phyloP scores from a whole-genome alignment of 2,888 invertebrate species.

The Encarsia formosa region DNA sequence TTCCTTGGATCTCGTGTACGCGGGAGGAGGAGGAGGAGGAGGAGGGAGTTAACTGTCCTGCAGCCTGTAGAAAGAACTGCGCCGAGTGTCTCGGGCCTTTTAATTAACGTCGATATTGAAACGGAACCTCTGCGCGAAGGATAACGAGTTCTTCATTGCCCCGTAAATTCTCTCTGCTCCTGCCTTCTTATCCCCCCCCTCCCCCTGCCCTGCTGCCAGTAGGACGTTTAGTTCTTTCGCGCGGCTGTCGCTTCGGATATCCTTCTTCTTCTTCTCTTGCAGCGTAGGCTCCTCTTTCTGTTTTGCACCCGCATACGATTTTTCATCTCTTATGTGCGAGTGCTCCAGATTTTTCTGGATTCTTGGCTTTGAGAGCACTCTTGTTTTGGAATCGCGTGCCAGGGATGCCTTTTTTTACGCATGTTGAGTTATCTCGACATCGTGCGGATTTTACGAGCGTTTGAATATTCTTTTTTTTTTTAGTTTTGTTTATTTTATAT shows the following conservation, averaged over 20 bases:
- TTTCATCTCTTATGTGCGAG: too few relatives aligned
- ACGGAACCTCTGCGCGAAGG: slow-evolving; percentile 15
- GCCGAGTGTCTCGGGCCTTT: slow-evolving; percentile 24
- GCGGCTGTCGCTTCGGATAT: slow-evolving; percentile 9
- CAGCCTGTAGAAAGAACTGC: not conserved
- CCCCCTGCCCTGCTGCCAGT: not conserved
- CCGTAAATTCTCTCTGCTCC: slow-evolving; percentile 18
- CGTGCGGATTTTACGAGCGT: too few relatives aligned
- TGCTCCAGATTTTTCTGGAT: too few relatives aligned
- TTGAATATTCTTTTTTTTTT: too few relatives aligned
- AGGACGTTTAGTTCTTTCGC: too few relatives aligned
- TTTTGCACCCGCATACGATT: not conserved
- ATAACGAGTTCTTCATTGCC: slow-evolving; percentile 27
- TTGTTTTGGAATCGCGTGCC: too few relatives aligned
- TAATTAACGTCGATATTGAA: slow-evolving; percentile 32
- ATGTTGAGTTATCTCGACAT: too few relatives aligned
- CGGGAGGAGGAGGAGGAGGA: not conserved
- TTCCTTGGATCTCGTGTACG: not conserved
- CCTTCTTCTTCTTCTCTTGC: not conserved
- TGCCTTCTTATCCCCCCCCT: not conserved
- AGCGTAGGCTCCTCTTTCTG: not conserved
- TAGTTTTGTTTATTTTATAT: too few relatives aligned
- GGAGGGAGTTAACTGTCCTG: not conserved
- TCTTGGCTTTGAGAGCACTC: too few relatives aligned
- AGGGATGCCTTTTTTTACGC: too few relatives aligned